These are phyloP conservation scores for Epinephelus cyanopodus DNA, from an alignment of 2,113 vertebrate species.

Conservation along the genomic window DNA sequence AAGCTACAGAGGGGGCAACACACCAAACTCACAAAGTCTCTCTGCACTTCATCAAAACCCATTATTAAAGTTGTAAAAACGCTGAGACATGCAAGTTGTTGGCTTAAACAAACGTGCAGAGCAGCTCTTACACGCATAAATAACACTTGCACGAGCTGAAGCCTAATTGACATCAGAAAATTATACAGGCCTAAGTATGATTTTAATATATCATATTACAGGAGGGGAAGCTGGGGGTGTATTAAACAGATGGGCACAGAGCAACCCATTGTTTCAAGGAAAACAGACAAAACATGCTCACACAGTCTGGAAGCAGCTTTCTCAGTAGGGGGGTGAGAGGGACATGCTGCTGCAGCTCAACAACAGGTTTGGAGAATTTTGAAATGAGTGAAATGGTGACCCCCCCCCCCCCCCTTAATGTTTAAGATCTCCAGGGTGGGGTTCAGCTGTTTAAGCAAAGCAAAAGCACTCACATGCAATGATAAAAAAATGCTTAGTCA, in stretches of 20 bases:
- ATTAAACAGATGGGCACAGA: neutral
- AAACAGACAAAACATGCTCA: neutral
- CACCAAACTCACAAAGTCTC: neutral
- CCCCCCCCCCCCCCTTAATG: too few species aligned
- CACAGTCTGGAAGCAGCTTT: slow-evolving; percentile 6
- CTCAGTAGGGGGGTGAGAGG: neutral
- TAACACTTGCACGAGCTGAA: neutral
- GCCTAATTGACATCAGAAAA: neutral
- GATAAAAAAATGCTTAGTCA: neutral
- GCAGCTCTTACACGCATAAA: neutral
- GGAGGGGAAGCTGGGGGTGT: neutral
- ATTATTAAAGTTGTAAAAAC: neutral
- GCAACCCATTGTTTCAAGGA: neutral
- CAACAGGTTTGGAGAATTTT: neutral
- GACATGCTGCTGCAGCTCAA: neutral
- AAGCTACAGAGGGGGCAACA: neutral
- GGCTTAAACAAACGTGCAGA: neutral
- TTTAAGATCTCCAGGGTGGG: neutral
- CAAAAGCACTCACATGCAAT: neutral
- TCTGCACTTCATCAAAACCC: neutral
- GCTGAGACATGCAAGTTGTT: neutral
- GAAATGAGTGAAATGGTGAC: neutral
- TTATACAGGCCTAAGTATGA: neutral
- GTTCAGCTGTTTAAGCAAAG: neutral
- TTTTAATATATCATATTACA: neutral